Evolutionary conservation across 2,797 vertebrate species (phyloP), one percentile per base, ranked within the genome.

Genomic region (Propithecus perrieri): DNA sequence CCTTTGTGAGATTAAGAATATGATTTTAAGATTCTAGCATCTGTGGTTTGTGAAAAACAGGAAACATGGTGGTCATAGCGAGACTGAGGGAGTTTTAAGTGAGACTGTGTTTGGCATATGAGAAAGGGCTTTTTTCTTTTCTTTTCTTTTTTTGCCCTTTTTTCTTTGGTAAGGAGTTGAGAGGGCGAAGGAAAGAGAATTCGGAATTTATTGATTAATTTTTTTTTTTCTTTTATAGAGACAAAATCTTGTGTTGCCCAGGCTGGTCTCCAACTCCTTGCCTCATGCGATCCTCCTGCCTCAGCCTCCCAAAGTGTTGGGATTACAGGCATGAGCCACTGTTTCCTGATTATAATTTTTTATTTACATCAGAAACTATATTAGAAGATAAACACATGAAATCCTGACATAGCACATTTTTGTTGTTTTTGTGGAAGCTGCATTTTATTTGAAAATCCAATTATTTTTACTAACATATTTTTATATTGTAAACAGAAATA

Each of bases 381-480:
- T 46, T 59, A 75, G 48, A 46, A 48, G 71, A 63, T 30, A 61
- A 61, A 30, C 30, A 63, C 30, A 63, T 33, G 30, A 63, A 63
- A 63, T 63, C 33, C 14, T 33, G 61, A 14, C 30, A 63, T 63
- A 63, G 30, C 61, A 63, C 61, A 33, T 63, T 30, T 63, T 33
- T 15, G 55, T 33, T 63, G 30, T 33, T 98, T 98, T 97, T 99
- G 99, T 99, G 99, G 99, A 99, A 99, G 99, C 99, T 99, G 99
- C 99, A 99, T 99, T 99, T 99, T 99, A 99, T 99, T 99, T 99
- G 99, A 99, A 99, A 99, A 99, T 99, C 99, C 99, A 99, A 99
- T 99, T 99, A 99, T 99, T 99, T 33, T 99, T 99, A 99, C 99
- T 99, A 99, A 99, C 99, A 99, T 99, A 99, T 99, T 99, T 99